Base-by-base conservation (phyloP, 2,113 vertebrate genomes). In the Columba janthina region DNA sequence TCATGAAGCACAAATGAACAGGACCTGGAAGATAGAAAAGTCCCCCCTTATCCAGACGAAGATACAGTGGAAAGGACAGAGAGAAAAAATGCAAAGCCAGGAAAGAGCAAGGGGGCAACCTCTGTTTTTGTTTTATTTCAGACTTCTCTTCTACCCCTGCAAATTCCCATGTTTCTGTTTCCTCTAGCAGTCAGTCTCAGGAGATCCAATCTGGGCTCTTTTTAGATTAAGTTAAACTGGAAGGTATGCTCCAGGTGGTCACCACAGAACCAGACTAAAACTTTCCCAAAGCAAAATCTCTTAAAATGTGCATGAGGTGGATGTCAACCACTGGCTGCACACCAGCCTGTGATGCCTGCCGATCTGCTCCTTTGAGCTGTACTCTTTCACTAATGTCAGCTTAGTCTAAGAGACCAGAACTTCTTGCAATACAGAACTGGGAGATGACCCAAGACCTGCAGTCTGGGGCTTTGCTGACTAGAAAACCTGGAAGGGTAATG, bases 101-200 rank as follows among this genome's bases (percentile, higher is more conserved):
- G 17, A 38, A 77, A 61, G 15, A 38, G 7, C 8, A 38, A n/a
- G 26, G 15, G 8, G 11, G 11, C 15, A 46, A 26, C 12, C 10
- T 57, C 6, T 16, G 11, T 28, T 28, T 44, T 6, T 2, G 1
- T 16, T 70, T 12, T 6, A 17, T 32, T 12, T 70, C 36, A 28
- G 2, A 5, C 5, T 73, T 31, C 17, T 44, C 53, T 26, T 64
- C 57, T 17, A 31, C 21, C 32, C 32, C 70, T 56, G 54, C 31
- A 81, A 22, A 88, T 31, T 12, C 9, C 28, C 0, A 0, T 34
- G 19, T 17, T 74, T 29, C 2, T 1, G 12, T 62, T 71, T 50
- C 53, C 42, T 32, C 42, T 34, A 53, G 32, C 0, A 0, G 51
- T 34, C 19, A 61, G 21, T 16, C 38, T 66, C 38, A 36, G 75